Evolutionary conservation across 2,797 vertebrate genomes (phyloP).

Genomic region (Dallia pectoralis): DNA sequence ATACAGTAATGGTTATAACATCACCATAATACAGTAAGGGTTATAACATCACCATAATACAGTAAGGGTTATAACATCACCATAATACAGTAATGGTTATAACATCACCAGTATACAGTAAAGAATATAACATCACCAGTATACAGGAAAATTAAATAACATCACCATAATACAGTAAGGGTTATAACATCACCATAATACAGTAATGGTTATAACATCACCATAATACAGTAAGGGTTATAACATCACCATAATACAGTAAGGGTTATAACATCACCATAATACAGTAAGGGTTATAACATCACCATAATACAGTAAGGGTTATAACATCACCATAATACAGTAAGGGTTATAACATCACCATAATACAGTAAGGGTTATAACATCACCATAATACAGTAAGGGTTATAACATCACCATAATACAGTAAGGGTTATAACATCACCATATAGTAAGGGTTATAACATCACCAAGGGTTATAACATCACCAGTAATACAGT

Average conservation of each 20-base stretch:
- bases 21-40: conserved; percentile 35
- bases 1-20: conserved; percentile 41
- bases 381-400: conserved; percentile 38
- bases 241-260: conserved; percentile 38
- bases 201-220: conserved; percentile 42
- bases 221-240: conserved; percentile 32
- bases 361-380: conserved; percentile 32
- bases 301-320: conserved; percentile 35
- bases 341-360: conserved; percentile 42
- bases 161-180: conserved; percentile 37
- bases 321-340: conserved; percentile 38
- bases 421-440: conserved; percentile 38
- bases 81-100: conserved; percentile 29
- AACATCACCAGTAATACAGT: conserved; percentile 39
- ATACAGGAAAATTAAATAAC: no score
- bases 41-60: conserved; percentile 38
- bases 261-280: conserved; percentile 42
- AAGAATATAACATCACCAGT: conserved; percentile 41
- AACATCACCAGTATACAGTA: conserved; percentile 46
- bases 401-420: conserved; percentile 42
- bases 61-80: conserved; percentile 42
- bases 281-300: conserved; percentile 38
- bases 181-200: conserved; percentile 38
- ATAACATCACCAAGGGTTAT: conserved; percentile 42
- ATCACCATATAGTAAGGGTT: conserved; percentile 38